Percentiles rank a stretch among this genome's conserved stretches.
phyloP scores from a whole-genome alignment of 1,140 invertebrate species.

The Drosophila tani region DNA sequence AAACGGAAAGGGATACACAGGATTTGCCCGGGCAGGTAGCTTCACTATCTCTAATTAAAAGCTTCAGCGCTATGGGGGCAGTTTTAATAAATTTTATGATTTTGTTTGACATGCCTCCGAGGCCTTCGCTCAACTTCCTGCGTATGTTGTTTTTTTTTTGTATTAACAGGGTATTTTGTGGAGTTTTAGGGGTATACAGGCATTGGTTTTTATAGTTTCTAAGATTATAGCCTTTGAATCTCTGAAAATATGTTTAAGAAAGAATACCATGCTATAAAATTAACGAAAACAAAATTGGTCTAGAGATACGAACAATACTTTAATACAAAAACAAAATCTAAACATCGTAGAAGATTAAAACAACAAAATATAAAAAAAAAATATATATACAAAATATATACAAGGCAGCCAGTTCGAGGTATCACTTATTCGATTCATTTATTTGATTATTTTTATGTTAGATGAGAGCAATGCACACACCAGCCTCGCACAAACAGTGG shows the following conservation, averaged over 20 bases:
- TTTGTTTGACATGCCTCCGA: constrained; percentile 63
- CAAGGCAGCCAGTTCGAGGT: no score
- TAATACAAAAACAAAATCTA: no score
- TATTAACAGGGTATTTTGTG: background rate
- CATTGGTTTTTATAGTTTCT: no score
- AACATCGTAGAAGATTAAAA: no score
- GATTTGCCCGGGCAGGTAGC: constrained; percentile 11
- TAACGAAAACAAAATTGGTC: no score
- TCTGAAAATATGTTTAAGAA: no score
- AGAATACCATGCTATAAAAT: no score
- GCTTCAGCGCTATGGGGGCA: constrained; percentile 48
- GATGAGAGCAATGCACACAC: background rate
- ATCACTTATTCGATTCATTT: background rate
- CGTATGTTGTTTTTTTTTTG: constrained; percentile 10
- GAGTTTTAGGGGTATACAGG: background rate
- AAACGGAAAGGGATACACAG: constrained; percentile 2
- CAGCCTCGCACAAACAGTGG: background rate
- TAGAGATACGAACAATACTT: no score
- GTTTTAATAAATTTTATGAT: constrained; percentile 79
- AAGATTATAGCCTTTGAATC: no score
- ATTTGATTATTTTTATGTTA: constrained; percentile 17
- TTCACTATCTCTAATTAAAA: constrained; percentile 71
- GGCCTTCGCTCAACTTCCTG: constrained; percentile 22
- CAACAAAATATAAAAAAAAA: no score
- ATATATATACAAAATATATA: no score